Evolutionary conservation across 2,888 invertebrate genomes (phyloP), one percentile per base, ranked within the genome.

Genomic region (Podabrus alpinus): DNA sequence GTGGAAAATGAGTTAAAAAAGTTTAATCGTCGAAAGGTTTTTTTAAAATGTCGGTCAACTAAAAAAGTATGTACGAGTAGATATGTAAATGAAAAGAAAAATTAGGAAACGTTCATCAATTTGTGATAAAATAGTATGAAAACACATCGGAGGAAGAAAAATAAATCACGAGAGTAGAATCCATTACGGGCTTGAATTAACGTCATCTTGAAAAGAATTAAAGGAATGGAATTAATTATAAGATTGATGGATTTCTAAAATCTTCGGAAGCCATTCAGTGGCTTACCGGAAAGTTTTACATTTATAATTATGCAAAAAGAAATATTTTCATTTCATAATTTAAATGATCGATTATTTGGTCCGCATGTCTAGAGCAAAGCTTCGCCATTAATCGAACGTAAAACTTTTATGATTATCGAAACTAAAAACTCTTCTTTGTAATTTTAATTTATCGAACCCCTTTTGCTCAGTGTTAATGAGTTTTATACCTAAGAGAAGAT

Each of bases 161-260:
- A 85, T 86, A 85, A 85, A 85, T 85, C 85, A 86, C 83, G 83
- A 85, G 71, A 75, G 83, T 82, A 80, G 84, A 85, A 86, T 86
- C 86, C 86, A 86, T 86, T 86, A 86, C 84, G 83, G 80, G 81
- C 82, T 82, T 86, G 86, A 87, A 87, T 87, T 86, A 87, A 87
- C 87, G 87, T 87, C 87, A 87, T 86, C 86, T 86, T 87, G 86
- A 87, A 87, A 87, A 87, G 87, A 87, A 87, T 87, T 87, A 87
- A 86, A 87, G 86, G 86, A 87, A 87, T 87, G 87, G 87, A 88
- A 88, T 88, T 88, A 88, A 88, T 88, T 88, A 87, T 86, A 87
- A 88, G 87, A 88, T 88, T 88, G 87, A 88, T 88, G 87, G 86
- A 84, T 85, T 85, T 82, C 83, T 83, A 81, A 84, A 85, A 84